Base-by-base conservation (phyloP, 1,140 invertebrate genomes). In the Tetragnatha versicolor region DNA sequence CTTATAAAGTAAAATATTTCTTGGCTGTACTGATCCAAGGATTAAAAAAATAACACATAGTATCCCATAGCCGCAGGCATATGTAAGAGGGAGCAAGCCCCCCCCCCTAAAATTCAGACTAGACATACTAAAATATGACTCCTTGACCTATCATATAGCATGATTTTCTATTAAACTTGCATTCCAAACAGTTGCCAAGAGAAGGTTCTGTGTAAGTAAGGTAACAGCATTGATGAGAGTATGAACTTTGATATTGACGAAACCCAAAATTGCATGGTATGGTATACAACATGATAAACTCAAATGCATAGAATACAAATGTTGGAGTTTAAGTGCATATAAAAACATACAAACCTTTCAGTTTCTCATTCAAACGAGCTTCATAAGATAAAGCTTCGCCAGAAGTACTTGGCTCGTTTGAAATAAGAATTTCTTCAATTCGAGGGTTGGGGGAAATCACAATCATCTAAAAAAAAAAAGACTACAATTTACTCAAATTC, bases 381-480 rank as follows among this genome's bases (percentile, higher is more conserved):
- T 70, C 68, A n/a, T 70, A 70, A 5, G 68, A 55, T 2, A 12
- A 4, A 20, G 31, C 7, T 35, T n/a, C 14, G 4, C 39, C 68
- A 53, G 10, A 37, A n/a, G 53, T 49, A 17, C 12, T 25, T 7
- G 14, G 27, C 2, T 70, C 68, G 55, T 70, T 49, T 17, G 68
- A 70, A 7, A 70, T 53, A 10, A 70, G 10, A 9, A 51, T 37
- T 17, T 68, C 65, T 70, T 70, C 68, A 6, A 70, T 6, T 37
- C 55, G 31, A 7, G 68, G 20, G 39, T 37, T 70, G 22, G 17
- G 68, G n/a, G 68, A 22, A 10, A 51, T 25, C 22, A 37, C 29
- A 27, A 70, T 53, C 47, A 70, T 33, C 68, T 70, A 35, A 17
- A 33, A 33, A 53, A 29, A 12, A 12, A 20, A 47, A 3, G 20